Evolutionary conservation across 2,113 vertebrate species (phyloP).

Genomic region (Ctenomys sociabilis): DNA sequence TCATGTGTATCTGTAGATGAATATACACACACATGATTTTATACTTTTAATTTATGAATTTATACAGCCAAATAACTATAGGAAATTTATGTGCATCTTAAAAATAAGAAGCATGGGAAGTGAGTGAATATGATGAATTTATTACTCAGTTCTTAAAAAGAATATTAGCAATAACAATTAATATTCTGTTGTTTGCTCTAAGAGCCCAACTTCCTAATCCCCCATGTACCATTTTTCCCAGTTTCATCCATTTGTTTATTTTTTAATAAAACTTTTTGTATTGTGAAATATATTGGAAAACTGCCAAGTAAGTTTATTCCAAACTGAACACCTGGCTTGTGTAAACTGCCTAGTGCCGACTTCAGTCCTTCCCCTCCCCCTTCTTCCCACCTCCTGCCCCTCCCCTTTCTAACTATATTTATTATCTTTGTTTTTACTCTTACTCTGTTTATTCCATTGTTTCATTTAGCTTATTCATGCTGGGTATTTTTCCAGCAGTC

Average conservation of each 20-base stretch:
- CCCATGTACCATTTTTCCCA: neutral
- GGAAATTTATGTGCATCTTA: neutral
- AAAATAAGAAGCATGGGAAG: neutral
- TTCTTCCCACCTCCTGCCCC: neutral
- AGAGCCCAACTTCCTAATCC: neutral
- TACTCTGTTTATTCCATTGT: neutral
- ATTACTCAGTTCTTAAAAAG: neutral
- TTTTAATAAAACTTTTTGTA: neutral
- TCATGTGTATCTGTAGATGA: accelerated
- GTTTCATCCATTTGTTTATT: neutral
- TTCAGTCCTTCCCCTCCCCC: neutral
- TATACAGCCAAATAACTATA: neutral
- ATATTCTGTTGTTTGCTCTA: neutral
- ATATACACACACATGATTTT: neutral
- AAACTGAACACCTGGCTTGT: neutral
- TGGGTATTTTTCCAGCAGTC: neutral
- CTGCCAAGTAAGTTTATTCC: neutral
- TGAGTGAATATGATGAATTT: neutral
- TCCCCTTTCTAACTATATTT: neutral
- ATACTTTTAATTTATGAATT: conserved; percentile 1
- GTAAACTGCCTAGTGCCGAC: neutral
- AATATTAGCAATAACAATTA: neutral
- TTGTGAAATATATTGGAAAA: neutral
- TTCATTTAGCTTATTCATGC: neutral
- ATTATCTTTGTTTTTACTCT: neutral